These are phyloP conservation scores for Caretta caretta DNA, from an alignment of 2,113 vertebrate genomes.

Conservation along the genomic window DNA sequence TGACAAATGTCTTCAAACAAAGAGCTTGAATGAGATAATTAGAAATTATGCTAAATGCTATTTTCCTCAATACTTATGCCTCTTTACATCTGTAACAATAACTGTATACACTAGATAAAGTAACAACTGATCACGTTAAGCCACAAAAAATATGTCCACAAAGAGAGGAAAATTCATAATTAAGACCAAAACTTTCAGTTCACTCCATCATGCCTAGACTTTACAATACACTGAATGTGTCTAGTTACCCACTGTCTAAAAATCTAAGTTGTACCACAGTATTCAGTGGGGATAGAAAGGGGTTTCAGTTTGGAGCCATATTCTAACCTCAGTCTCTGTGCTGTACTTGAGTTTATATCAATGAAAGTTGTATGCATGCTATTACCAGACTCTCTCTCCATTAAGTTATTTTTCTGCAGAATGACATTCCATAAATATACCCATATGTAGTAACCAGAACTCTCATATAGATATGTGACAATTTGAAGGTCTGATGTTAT, in stretches of 20 bases:
- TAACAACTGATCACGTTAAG: not conserved
- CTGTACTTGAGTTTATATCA: not conserved
- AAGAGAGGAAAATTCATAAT: slow-evolving; percentile 3
- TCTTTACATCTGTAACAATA: not conserved
- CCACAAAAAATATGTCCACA: not conserved
- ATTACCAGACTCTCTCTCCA: not conserved
- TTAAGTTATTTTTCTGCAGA: not conserved
- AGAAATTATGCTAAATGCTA: slow-evolving; percentile 8
- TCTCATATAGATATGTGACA: not conserved
- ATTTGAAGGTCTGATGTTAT: not conserved
- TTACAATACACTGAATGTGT: not conserved
- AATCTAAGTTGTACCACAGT: not conserved
- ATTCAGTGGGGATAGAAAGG: not conserved
- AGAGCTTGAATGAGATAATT: slow-evolving; percentile 35
- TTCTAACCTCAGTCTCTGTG: not conserved
- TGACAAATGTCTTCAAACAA: slow-evolving; percentile 16
- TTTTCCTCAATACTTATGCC: not conserved
- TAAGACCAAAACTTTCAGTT: not conserved
- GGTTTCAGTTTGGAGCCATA: not conserved
- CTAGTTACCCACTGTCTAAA: not conserved
- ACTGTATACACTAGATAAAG: not conserved
- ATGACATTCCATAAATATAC: not conserved
- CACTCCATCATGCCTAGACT: not conserved
- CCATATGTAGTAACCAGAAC: not conserved
- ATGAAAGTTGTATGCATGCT: not conserved